Evolutionary conservation across 2,797 vertebrate genomes (phyloP).

Genomic region (Darevskia nairensis): DNA sequence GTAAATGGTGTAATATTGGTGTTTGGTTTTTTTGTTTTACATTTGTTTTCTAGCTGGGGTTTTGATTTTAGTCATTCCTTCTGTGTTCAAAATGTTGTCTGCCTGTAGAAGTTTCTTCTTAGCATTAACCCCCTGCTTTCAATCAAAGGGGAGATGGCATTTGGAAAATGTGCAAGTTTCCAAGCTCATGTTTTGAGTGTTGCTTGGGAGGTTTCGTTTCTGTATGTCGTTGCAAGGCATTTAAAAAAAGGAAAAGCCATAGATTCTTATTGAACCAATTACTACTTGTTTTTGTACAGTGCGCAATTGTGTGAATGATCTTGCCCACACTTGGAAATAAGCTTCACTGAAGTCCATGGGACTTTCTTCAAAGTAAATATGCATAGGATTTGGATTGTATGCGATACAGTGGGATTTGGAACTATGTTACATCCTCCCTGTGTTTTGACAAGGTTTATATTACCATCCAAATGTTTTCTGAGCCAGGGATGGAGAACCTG

Average conservation of each 20-base stretch:
- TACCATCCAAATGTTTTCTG: slow-evolving; percentile 25
- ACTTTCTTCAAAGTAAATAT: background rate
- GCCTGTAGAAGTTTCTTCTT: slow-evolving; percentile 60
- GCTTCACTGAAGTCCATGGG: background rate
- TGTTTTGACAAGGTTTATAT: slow-evolving; percentile 25
- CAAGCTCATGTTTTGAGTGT: slow-evolving; percentile 62
- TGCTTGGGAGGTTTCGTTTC: slow-evolving; percentile 61
- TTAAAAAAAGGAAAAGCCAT: background rate
- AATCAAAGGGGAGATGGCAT: slow-evolving; percentile 63
- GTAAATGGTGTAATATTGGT: slow-evolving; percentile 60
- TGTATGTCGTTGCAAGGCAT: slow-evolving; percentile 35
- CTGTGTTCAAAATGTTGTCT: slow-evolving; percentile 71
- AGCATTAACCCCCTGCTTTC: slow-evolving; percentile 65
- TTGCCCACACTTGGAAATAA: background rate
- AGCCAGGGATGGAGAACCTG: too few species aligned
- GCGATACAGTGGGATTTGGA: background rate
- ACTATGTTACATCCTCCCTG: slow-evolving; percentile 30
- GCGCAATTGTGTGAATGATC: too few species aligned
- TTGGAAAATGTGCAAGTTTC: slow-evolving; percentile 63
- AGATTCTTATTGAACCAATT: background rate
- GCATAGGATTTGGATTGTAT: background rate
- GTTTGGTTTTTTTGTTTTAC: slow-evolving; percentile 69
- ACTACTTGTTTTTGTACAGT: background rate
- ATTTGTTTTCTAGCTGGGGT: slow-evolving; percentile 58
- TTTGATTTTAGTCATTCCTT: slow-evolving; percentile 69